Evolutionary conservation across 2,888 invertebrate species (phyloP).

Genomic region (Aquatica leii): DNA sequence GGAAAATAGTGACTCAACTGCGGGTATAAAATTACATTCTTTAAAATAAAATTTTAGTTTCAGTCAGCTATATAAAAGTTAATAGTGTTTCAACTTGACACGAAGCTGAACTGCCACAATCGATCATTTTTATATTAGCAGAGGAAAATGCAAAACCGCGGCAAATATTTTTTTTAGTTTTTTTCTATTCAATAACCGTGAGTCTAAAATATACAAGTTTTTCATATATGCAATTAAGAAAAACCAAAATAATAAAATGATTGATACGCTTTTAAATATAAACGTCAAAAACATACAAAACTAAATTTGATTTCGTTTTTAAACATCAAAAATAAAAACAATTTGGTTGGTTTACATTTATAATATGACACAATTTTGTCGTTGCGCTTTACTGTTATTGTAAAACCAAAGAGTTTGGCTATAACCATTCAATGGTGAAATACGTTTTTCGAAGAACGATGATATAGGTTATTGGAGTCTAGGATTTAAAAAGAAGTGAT

Average conservation of each 20-base stretch:
- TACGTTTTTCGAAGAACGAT: not conserved
- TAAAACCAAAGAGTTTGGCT: not conserved
- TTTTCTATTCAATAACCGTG: slow-evolving; percentile 1
- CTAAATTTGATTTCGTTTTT: too few species aligned
- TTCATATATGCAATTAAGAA: not conserved
- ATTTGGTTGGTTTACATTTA: too few species aligned
- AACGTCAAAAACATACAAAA: too few species aligned
- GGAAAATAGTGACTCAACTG: too few species aligned
- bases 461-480: not conserved
- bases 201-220: not conserved
- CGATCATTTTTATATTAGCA: not conserved
- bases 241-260: not conserved
- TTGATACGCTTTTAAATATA: not conserved
- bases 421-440: not conserved
- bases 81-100: slow-evolving; percentile 3
- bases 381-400: too few species aligned
- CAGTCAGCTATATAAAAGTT: not conserved
- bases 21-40: not conserved
- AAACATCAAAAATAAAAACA: too few species aligned
- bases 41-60: slow-evolving; percentile 8
- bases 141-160: not conserved
- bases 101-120: slow-evolving; percentile 6
- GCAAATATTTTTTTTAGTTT: not conserved
- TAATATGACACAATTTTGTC: too few species aligned
- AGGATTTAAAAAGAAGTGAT: not conserved